Evolutionary conservation across 2,888 invertebrate genomes (phyloP).

Genomic region (Cephus spinipes): DNA sequence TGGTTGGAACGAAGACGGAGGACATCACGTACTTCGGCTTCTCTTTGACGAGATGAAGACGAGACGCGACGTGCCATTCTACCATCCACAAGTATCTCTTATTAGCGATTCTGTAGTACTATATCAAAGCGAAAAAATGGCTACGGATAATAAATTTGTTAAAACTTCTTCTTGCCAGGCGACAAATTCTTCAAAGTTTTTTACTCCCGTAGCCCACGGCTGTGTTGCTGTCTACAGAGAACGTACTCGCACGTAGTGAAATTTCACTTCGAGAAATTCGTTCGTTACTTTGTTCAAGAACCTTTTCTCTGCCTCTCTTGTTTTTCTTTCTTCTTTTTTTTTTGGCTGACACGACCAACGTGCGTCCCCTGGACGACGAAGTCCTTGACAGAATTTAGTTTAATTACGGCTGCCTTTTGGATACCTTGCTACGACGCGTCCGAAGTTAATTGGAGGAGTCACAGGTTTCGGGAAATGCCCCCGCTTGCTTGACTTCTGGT

Average conservation of each 20-base stretch:
- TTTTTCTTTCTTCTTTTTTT: background rate
- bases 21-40: constrained; percentile 11
- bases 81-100: constrained; percentile 12
- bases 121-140: constrained; percentile 27
- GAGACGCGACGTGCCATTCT: constrained; percentile 14
- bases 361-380: background rate
- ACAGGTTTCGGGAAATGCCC: background rate
- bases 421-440: background rate
- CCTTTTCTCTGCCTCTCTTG: background rate
- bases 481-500: background rate
- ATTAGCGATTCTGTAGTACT: constrained; percentile 18
- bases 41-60: constrained; percentile 30
- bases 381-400: background rate
- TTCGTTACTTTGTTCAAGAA: background rate
- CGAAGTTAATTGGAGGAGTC: background rate
- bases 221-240: background rate
- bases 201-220: background rate
- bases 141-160: constrained; percentile 22
- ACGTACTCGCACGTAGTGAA: background rate
- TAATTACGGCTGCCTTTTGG: background rate
- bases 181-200: background rate
- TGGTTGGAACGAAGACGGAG: constrained; percentile 7
- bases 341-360: background rate
- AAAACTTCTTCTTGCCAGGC: background rate
- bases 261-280: background rate